Conservation (phyloP, 2,797 vertebrate species). For the Mallotus villosus region DNA sequence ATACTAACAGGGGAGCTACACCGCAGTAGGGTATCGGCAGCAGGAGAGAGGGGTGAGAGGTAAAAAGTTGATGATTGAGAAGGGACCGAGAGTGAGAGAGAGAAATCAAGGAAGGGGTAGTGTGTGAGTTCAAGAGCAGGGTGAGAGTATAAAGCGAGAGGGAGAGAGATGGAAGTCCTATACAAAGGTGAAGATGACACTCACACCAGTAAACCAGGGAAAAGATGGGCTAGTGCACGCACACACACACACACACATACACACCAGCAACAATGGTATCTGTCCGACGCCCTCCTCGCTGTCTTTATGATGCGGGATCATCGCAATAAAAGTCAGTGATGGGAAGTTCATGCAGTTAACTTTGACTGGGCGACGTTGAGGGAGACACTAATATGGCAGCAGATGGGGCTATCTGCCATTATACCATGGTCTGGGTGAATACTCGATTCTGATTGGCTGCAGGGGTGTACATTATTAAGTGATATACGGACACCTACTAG, state of each 20-base stretch:
- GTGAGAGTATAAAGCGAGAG: not conserved
- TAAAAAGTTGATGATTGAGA: not conserved
- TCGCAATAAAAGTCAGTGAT: constrained; percentile 54
- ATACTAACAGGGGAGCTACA: constrained; percentile 12
- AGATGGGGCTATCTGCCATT: constrained; percentile 57
- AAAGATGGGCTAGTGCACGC: too few relatives aligned
- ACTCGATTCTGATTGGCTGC: too few relatives aligned
- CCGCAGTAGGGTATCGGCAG: constrained; percentile 9
- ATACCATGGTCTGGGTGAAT: too few relatives aligned
- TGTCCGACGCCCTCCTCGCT: not conserved
- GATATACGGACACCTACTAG: too few relatives aligned
- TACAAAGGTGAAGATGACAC: too few relatives aligned
- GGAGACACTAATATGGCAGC: constrained; percentile 68
- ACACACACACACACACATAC: too few relatives aligned
- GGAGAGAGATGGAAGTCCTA: not conserved
- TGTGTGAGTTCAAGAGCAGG: not conserved
- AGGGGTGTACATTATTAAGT: too few relatives aligned
- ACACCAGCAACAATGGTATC: too few relatives aligned
- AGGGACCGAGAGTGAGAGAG: not conserved
- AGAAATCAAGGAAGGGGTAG: not conserved
- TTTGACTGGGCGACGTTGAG: constrained; percentile 59
- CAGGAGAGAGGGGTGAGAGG: constrained; percentile 18
- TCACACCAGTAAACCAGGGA: too few relatives aligned
- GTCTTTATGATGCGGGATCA: constrained; percentile 56
- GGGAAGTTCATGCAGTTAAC: constrained; percentile 56